These are phyloP conservation scores for Theonella swinhoei DNA, from an alignment of 37 sponge, comb jelly and placozoan species.

Conservation along the genomic window DNA sequence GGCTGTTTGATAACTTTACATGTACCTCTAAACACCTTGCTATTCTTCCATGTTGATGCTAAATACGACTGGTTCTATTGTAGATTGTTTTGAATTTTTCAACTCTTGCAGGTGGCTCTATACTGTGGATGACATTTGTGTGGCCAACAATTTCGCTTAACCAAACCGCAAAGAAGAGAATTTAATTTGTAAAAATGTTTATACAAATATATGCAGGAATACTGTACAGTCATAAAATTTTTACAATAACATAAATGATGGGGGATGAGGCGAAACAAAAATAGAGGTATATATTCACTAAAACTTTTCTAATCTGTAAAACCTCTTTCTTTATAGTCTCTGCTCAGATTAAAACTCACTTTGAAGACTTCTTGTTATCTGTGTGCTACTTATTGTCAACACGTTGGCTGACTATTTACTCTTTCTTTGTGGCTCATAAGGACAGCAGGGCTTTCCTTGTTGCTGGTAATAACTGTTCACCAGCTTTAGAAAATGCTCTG, in stretches of 20 bases:
- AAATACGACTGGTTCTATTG: too few relatives aligned
- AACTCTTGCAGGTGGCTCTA: not conserved
- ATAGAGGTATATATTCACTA: not conserved
- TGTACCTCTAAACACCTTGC: too few relatives aligned
- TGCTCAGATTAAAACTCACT: not conserved
- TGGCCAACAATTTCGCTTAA: not conserved
- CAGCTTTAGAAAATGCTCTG: slow-evolving; percentile 2
- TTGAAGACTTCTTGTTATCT: too few relatives aligned
- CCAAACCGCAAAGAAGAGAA: not conserved
- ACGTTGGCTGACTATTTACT: not conserved
- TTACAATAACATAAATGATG: not conserved
- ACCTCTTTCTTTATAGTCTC: too few relatives aligned
- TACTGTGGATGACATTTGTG: slow-evolving; percentile 2
- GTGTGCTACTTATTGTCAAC: too few relatives aligned
- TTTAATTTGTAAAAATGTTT: not conserved
- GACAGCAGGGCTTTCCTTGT: slow-evolving; percentile 23
- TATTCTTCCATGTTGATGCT: too few relatives aligned
- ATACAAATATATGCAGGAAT: not conserved
- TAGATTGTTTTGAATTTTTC: not conserved
- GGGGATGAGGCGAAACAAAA: not conserved
- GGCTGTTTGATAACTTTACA: too few relatives aligned
- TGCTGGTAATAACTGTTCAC: slow-evolving; percentile 12
- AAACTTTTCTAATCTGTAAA: not conserved
- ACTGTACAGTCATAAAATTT: not conserved
- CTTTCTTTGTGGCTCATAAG: not conserved